Conservation (phyloP, 2,888 invertebrate species). For the Anagyrus pseudococci region DNA sequence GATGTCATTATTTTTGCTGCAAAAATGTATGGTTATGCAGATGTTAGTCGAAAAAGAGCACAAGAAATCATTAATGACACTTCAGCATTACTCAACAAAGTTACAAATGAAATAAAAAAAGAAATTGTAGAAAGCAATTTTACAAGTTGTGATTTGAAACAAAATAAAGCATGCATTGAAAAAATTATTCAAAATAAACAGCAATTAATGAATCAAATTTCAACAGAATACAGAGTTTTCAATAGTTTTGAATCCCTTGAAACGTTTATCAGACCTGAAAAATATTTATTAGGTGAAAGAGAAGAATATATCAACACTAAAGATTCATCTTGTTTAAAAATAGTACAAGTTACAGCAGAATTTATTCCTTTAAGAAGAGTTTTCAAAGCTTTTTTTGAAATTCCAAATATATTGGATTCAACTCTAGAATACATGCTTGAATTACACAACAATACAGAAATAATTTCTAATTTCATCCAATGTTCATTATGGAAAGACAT, state of each 20-base stretch:
- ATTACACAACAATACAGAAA: slow-evolving; percentile 10
- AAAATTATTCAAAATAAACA: background rate
- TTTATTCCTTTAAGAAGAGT: slow-evolving; percentile 37
- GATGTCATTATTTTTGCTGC: background rate
- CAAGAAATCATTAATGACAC: background rate
- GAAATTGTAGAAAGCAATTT: no score
- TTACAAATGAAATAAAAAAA: no score
- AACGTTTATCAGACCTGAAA: slow-evolving; percentile 32
- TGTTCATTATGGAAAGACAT: slow-evolving; percentile 30
- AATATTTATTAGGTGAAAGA: slow-evolving; percentile 30
- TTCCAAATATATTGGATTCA: slow-evolving; percentile 24
- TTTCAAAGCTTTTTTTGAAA: slow-evolving; percentile 35
- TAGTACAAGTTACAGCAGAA: slow-evolving; percentile 26
- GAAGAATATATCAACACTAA: slow-evolving; percentile 20
- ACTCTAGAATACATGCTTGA: slow-evolving; percentile 32
- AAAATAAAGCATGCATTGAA: background rate
- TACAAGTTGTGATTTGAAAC: background rate
- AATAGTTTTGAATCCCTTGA: background rate
- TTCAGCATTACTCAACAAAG: no score
- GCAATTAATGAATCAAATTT: background rate
- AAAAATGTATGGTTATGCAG: background rate
- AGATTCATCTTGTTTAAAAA: slow-evolving; percentile 1
- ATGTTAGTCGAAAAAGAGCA: background rate
- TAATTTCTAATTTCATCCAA: slow-evolving; percentile 34
- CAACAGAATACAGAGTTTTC: background rate